Base-by-base conservation (phyloP, 2,888 invertebrate species). In the Orthosia gracilis region DNA sequence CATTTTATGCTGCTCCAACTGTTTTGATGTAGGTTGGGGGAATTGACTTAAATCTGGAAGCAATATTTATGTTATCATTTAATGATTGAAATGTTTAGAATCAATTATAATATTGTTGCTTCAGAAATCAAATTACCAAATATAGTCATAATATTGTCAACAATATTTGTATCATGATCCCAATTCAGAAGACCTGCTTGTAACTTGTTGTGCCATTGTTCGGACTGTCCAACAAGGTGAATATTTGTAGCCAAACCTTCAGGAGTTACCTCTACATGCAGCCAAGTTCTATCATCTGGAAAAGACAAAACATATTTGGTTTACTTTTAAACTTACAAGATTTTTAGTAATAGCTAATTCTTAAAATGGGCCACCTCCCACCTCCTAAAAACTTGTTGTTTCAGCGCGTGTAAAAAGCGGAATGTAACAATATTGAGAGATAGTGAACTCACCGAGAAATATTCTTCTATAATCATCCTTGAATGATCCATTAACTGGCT, bases 161-260 rank as follows among this genome's bases (percentile, higher is more conserved):
- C 92, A 84, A 96, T 94, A 76, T 92, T 91, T 84, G 91, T 92
- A 80, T 96, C 95, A 92, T 95, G 94, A 78, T 96, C 95, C 96
- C 96, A 96, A 59, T 83, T 83, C 4, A 93, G 78, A 11, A 96
- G 89, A 5, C 94, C 93, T 26, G 83, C 77, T 82, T 96, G 93
- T 66, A 96, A 80, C 82, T 94, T 94, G 58, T 92, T 90, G 62
- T 93, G 90, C 94, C 93, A 94, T 13, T 83, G 62, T 23, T 92
- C 92, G 3, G 93, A 92, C 69, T 94, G 91, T n/a, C 95, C 95
- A 50, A 96, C 84, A 17, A 96, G 87, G 80, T 94, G 93, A 5
- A 96, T 87, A 82, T 95, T 95, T 63, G 90, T 91, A 9, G 94
- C 95, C 31, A 90, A 85, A 0, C 96, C 96, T 79, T 93, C 91